Conservation (phyloP, 2,797 vertebrate species). For the Myotis pilosus region DNA sequence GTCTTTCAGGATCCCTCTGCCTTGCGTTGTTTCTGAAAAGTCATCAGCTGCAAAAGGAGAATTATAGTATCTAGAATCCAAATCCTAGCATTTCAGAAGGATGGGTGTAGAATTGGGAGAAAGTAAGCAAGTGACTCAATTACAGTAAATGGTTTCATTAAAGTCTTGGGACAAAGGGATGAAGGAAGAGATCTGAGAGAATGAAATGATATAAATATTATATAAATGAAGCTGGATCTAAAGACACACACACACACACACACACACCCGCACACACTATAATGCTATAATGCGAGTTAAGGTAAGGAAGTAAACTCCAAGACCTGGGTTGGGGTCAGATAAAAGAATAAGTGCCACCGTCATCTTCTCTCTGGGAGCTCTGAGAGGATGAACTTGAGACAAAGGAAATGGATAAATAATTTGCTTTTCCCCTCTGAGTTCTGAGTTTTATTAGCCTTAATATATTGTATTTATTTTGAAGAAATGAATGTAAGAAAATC, state of each 20-base stretch:
- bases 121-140: background rate
- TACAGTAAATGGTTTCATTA: background rate
- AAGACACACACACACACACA: background rate
- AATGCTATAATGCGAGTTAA: too few species aligned
- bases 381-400: background rate
- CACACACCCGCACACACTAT: too few species aligned
- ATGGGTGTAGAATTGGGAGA: background rate
- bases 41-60: background rate
- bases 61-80: background rate
- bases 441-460: background rate
- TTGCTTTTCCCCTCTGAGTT: background rate
- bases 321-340: background rate
- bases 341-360: background rate
- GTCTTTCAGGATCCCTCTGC: background rate
- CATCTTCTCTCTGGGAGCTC: background rate
- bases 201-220: background rate
- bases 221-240: background rate
- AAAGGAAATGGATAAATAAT: fast-evolving
- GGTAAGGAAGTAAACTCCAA: background rate
- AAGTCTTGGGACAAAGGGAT: background rate
- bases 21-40: background rate
- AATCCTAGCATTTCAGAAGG: background rate
- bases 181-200: background rate
- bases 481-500: background rate
- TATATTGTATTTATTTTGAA: background rate